phyloP scores from a whole-genome alignment of 2,797 vertebrate species.

The Luscinia luscinia region DNA sequence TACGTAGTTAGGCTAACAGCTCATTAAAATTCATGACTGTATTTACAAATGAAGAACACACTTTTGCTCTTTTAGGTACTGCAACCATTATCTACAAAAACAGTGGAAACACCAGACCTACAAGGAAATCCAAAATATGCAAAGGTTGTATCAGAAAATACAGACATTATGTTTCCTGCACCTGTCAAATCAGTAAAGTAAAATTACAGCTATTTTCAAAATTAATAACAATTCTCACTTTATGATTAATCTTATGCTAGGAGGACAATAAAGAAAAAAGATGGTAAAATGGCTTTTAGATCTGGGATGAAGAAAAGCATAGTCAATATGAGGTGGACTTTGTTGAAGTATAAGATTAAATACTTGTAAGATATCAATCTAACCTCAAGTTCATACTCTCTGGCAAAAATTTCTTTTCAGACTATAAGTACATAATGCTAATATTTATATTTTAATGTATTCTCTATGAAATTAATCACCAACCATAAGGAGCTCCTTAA shows the following conservation, averaged over 20 bases:
- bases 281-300: neutral
- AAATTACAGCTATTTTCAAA: constrained; percentile 26
- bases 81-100: neutral
- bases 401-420: neutral
- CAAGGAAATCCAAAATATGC: neutral
- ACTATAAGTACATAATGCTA: neutral
- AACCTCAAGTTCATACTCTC: neutral
- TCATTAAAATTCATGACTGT: constrained; percentile 2
- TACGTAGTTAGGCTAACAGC: neutral
- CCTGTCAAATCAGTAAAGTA: neutral
- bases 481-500: neutral
- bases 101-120: neutral
- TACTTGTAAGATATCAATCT: neutral
- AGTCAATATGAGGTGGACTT: neutral
- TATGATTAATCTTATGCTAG: neutral
- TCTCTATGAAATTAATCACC: neutral
- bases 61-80: neutral
- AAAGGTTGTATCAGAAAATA: neutral
- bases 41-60: neutral
- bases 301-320: neutral
- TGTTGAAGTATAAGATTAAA: neutral
- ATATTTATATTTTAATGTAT: neutral
- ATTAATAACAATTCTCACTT: neutral
- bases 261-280: neutral
- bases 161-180: neutral